phyloP scores from a whole-genome alignment of 2,797 vertebrate genomes.

The Pangasius krempfi region DNA sequence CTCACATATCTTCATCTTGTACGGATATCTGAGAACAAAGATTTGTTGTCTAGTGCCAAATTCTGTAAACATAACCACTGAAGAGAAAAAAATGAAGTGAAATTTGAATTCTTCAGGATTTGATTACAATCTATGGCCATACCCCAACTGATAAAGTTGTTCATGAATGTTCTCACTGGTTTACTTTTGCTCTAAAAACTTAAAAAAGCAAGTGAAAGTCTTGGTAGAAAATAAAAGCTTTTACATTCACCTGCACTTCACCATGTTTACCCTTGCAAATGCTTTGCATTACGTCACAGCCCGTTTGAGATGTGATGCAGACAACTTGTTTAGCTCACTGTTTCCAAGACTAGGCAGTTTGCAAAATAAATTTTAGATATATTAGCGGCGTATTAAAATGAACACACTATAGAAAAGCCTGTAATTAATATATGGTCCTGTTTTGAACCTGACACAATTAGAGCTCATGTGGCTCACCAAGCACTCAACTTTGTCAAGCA shows the following conservation, averaged over 20 bases:
- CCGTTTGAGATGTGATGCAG: not conserved
- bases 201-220: not conserved
- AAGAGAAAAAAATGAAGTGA: not conserved
- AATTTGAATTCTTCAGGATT: conserved; percentile 26
- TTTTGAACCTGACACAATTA: not conserved
- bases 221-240: not conserved
- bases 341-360: not conserved
- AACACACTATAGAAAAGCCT: not conserved
- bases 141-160: conserved; percentile 13
- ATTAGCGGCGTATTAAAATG: not conserved
- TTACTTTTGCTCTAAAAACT: not conserved
- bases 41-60: conserved; percentile 37
- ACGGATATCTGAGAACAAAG: conserved; percentile 17
- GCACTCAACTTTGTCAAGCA: not conserved
- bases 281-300: not conserved
- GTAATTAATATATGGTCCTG: not conserved
- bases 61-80: conserved; percentile 26
- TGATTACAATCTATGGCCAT: conserved; percentile 18
- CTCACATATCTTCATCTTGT: conserved; percentile 2
- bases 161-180: not conserved
- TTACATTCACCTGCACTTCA: not conserved
- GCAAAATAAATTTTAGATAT: not conserved
- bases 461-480: not conserved
- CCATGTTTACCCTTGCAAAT: not conserved
- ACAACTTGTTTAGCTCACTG: not conserved